Conservation (phyloP, 2,888 invertebrate species). For the Tachystola acroxantha region DNA sequence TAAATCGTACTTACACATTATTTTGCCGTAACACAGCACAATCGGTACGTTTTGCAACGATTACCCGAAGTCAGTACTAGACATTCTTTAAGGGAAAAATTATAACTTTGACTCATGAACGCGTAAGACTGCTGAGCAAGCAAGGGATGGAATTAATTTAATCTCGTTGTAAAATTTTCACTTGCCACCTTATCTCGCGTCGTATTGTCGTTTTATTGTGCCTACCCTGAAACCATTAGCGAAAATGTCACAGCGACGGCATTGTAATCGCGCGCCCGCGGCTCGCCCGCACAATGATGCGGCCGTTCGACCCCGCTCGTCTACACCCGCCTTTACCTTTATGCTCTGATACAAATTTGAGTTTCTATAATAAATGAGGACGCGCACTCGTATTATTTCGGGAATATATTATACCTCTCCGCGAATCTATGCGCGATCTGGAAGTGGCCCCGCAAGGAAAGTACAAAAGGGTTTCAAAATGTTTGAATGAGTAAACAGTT, state of each 20-base stretch:
- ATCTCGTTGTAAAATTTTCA: conserved; percentile 74
- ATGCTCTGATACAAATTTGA: conserved; percentile 70
- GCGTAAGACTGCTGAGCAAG: conserved; percentile 19
- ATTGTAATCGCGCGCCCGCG: conserved; percentile 68
- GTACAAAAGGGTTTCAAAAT: conserved; percentile 29
- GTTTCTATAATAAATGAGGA: conserved; percentile 65
- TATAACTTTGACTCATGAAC: conserved; percentile 14
- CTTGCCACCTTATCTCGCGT: conserved; percentile 74
- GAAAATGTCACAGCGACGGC: conserved; percentile 74
- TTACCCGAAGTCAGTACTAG: too few species aligned
- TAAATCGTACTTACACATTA: too few species aligned
- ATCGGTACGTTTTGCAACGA: too few species aligned
- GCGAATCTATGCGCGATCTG: conserved; percentile 30
- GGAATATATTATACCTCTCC: conserved; percentile 31
- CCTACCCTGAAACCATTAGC: conserved; percentile 76
- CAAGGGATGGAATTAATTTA: conserved; percentile 57
- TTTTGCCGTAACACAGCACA: too few species aligned
- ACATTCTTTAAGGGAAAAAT: too few species aligned
- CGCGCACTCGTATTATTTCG: conserved; percentile 41
- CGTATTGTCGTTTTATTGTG: conserved; percentile 77
- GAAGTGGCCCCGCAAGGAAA: conserved; percentile 26
- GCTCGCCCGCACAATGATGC: conserved; percentile 69
- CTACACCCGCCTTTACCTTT: conserved; percentile 62
- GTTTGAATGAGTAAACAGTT: conserved; percentile 57
- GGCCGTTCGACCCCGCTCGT: conserved; percentile 62